phyloP scores from a whole-genome alignment of 2,797 vertebrate genomes.

The Bovichtus variegatus region DNA sequence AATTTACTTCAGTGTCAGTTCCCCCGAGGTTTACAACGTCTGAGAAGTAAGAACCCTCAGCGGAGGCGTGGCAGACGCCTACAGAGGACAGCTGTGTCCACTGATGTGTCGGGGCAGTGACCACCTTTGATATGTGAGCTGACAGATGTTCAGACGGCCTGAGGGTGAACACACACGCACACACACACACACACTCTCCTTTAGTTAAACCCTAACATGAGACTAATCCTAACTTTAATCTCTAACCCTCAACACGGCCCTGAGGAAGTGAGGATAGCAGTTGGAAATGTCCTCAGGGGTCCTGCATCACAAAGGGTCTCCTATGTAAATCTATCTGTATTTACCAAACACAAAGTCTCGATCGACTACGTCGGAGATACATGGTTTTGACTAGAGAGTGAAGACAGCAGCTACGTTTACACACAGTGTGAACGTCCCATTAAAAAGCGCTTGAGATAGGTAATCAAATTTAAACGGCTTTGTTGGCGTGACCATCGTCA shows the following conservation, averaged over 20 bases:
- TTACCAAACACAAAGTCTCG: too few species aligned
- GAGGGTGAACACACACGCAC: conserved; percentile 47
- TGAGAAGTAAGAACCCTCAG: too few species aligned
- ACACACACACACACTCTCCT: conserved; percentile 14
- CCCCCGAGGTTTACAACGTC: not conserved
- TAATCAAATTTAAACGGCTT: not conserved
- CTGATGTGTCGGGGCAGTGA: conserved; percentile 39
- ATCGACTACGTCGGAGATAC: too few species aligned
- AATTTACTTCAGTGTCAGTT: not conserved
- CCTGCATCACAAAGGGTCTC: too few species aligned
- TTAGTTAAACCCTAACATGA: conserved; percentile 50
- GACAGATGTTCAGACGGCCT: conserved; percentile 64
- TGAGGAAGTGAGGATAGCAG: not conserved
- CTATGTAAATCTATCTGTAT: not conserved
- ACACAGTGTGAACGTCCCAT: not conserved
- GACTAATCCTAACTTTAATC: conserved; percentile 52
- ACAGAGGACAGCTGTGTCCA: conserved; percentile 52
- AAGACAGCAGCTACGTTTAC: not conserved
- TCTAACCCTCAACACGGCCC: not conserved
- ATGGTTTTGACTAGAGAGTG: too few species aligned
- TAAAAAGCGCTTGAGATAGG: not conserved
- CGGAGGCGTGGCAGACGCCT: too few species aligned
- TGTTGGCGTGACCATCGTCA: not conserved
- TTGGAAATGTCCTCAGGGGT: not conserved
- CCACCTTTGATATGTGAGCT: conserved; percentile 77